Evolutionary conservation across 2,888 invertebrate genomes (phyloP).

Genomic region (Hyposoter dolosus): DNA sequence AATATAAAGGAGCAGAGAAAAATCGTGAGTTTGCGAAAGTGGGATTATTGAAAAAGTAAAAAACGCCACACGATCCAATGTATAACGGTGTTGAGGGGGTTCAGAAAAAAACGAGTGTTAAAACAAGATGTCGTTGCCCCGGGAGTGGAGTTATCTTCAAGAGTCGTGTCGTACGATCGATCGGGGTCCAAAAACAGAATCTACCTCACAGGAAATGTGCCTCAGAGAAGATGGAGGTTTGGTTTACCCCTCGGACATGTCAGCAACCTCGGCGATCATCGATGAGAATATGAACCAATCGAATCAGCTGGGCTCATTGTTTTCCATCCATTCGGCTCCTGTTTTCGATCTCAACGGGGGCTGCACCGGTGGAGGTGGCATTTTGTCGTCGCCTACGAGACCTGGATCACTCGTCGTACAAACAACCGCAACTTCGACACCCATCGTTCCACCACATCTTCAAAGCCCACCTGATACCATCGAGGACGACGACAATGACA

Average conservation of each 20-base stretch:
- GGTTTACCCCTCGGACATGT: constrained; percentile 41
- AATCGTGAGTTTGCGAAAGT: constrained; percentile 25
- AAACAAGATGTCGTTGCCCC: constrained; percentile 87
- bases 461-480: constrained; percentile 85
- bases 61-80: constrained; percentile 80
- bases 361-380: constrained; percentile 65
- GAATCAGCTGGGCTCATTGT: constrained; percentile 87
- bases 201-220: constrained; percentile 81
- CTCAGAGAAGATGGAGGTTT: constrained; percentile 73
- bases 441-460: constrained; percentile 83
- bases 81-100: constrained; percentile 82
- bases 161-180: constrained; percentile 85
- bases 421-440: constrained; percentile 82
- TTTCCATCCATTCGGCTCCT: constrained; percentile 90
- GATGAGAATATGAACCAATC: constrained; percentile 84
- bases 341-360: constrained; percentile 81
- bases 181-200: constrained; percentile 67
- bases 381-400: constrained; percentile 80
- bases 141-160: constrained; percentile 87
- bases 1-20: not conserved
- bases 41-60: constrained; percentile 25
- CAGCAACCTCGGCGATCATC: constrained; percentile 73
- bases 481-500: constrained; percentile 90
- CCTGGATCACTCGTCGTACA: constrained; percentile 86
- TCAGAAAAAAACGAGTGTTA: constrained; percentile 75